phyloP scores from a whole-genome alignment of 2,797 vertebrate species.

The Micropoecilia bifurca region DNA sequence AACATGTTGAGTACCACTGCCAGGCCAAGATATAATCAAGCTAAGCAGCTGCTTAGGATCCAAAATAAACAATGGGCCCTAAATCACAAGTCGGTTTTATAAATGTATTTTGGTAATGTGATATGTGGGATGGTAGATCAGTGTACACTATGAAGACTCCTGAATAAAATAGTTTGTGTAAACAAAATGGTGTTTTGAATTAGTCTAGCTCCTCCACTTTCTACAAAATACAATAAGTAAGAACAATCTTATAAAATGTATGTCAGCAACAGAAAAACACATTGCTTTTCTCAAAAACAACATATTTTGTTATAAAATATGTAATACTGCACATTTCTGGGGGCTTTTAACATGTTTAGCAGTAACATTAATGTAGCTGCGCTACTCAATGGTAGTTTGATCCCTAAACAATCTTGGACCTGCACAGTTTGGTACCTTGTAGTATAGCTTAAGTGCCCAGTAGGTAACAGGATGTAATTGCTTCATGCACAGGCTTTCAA shows the following conservation, averaged over 20 bases:
- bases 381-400: background rate
- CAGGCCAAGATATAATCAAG: background rate
- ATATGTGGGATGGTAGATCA: background rate
- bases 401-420: background rate
- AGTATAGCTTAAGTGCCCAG: background rate
- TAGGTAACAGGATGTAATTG: slow-evolving; percentile 2
- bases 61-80: background rate
- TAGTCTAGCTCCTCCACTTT: background rate
- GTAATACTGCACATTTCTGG: background rate
- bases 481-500: background rate
- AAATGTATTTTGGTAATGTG: background rate
- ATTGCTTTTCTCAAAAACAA: background rate
- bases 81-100: background rate
- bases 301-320: background rate
- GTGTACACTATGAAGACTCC: background rate
- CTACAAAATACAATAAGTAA: background rate
- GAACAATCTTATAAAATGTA: background rate
- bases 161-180: background rate
- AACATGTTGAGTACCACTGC: background rate
- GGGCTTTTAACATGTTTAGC: background rate
- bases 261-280: background rate
- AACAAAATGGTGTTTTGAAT: background rate
- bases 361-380: background rate
- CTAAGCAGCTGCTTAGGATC: background rate
- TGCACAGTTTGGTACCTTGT: background rate